Evolutionary conservation across 2,888 invertebrate species (phyloP).

Genomic region (Drosophila quasianomalipes): DNA sequence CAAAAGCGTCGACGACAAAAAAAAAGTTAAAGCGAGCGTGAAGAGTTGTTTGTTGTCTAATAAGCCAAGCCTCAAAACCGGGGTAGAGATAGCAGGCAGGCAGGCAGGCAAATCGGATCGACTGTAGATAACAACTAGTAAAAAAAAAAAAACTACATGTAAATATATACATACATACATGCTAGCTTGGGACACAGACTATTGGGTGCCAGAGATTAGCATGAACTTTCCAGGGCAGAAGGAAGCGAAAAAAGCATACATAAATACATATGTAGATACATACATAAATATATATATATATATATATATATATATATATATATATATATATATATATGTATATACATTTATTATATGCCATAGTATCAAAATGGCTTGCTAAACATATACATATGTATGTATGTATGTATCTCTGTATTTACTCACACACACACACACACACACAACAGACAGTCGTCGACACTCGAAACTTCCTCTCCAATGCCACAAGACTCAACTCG

Average conservation of each 20-base stretch:
- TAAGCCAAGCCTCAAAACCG: conserved; percentile 70
- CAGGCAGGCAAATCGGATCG: conserved; percentile 55
- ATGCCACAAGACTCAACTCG: conserved; percentile 59
- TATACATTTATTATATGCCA: conserved; percentile 44
- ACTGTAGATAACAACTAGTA: conserved; percentile 47
- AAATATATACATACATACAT: conserved; percentile 5
- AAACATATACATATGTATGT: conserved; percentile 37
- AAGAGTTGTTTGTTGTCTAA: conserved; percentile 71
- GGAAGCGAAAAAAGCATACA: conserved; percentile 51
- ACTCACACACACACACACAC: conserved; percentile 17
- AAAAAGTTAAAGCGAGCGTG: conserved; percentile 66
- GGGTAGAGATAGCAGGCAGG: conserved; percentile 50
- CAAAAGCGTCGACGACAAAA: conserved; percentile 49
- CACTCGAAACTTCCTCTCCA: conserved; percentile 66
- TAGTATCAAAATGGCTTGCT: conserved; percentile 61
- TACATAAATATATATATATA: conserved; percentile 14
- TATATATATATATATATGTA: conserved; percentile 5
- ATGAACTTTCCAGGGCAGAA: conserved; percentile 66
- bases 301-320: conserved; percentile 4
- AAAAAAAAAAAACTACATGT: conserved; percentile 12
- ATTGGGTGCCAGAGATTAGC: conserved; percentile 65
- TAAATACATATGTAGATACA: conserved; percentile 34
- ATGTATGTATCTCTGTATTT: conserved; percentile 28
- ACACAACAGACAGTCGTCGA: conserved; percentile 30
- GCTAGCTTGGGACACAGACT: conserved; percentile 44